Conservation (phyloP, 2,888 invertebrate genomes). For the Furcula furcula region DNA sequence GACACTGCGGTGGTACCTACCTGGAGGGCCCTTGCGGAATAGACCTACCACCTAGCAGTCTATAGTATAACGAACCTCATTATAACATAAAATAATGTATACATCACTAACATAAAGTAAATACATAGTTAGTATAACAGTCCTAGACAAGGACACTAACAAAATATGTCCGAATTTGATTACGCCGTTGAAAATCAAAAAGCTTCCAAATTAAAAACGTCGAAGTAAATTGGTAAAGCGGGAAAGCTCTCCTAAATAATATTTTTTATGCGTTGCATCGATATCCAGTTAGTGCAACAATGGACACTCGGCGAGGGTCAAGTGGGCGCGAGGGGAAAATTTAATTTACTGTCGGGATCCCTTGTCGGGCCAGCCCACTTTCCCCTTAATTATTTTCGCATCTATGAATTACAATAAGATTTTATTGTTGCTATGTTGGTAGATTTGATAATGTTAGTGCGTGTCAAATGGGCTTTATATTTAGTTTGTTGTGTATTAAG, state of each 20-base stretch:
- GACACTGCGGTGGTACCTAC: no score
- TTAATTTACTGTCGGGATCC: constrained; percentile 57
- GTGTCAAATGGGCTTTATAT: no score
- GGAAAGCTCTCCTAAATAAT: constrained; percentile 23
- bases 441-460: constrained; percentile 3
- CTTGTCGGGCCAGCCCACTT: constrained; percentile 40
- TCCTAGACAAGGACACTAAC: no score
- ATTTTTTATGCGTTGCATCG: constrained; percentile 52
- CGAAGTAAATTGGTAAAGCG: constrained; percentile 1
- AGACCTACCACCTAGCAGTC: no score
- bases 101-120: no score
- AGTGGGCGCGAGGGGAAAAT: constrained; percentile 57
- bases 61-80: no score
- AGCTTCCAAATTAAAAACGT: not conserved
- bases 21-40: no score
- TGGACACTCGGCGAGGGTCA: constrained; percentile 56
- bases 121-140: no score
- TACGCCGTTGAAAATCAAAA: not conserved
- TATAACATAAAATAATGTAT: no score
- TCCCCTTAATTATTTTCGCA: constrained; percentile 58
- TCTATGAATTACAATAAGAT: constrained; percentile 48
- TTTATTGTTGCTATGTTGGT: constrained; percentile 21
- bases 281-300: constrained; percentile 57
- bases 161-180: no score
- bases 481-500: constrained; percentile 3